phyloP scores from a whole-genome alignment of 2,888 invertebrate genomes.

The Caenorhabditis sp. region DNA sequence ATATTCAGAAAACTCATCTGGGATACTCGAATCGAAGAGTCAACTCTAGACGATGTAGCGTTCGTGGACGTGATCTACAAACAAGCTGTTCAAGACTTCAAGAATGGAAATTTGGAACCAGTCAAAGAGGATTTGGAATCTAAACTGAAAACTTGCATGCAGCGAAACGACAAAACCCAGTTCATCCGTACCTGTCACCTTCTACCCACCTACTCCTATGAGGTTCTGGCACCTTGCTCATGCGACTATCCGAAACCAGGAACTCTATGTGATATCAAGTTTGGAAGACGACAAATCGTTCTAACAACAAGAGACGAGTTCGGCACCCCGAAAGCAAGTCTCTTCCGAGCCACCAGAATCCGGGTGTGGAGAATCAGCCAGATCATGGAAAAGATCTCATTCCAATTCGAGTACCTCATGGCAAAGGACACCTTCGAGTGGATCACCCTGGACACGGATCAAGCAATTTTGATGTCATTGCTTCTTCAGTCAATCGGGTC shows the following conservation, averaged over 20 bases:
- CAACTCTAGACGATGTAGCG: slow-evolving; percentile 73
- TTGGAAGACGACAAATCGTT: slow-evolving; percentile 86
- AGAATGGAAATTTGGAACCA: slow-evolving; percentile 42
- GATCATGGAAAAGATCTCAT: slow-evolving; percentile 67
- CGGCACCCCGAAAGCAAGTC: slow-evolving; percentile 83
- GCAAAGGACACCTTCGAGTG: slow-evolving; percentile 87
- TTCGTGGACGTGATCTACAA: slow-evolving; percentile 73
- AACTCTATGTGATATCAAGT: slow-evolving; percentile 88
- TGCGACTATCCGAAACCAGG: slow-evolving; percentile 63
- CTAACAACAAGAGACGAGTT: slow-evolving; percentile 57
- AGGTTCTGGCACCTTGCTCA: slow-evolving; percentile 88
- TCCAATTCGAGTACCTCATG: slow-evolving; percentile 80
- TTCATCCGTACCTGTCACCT: slow-evolving; percentile 91
- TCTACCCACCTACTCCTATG: slow-evolving; percentile 92
- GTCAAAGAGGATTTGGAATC: slow-evolving; percentile 54
- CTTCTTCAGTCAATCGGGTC: slow-evolving; percentile 95
- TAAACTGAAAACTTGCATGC: slow-evolving; percentile 54
- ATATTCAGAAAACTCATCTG: slow-evolving; percentile 74
- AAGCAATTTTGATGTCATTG: slow-evolving; percentile 94
- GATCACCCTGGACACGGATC: slow-evolving; percentile 89
- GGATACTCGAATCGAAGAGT: slow-evolving; percentile 77
- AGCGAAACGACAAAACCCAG: slow-evolving; percentile 84
- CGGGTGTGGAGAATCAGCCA: slow-evolving; percentile 93
- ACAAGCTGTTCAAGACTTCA: slow-evolving; percentile 71
- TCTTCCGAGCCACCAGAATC: slow-evolving; percentile 96